Evolutionary conservation across 1,140 invertebrate species (phyloP), one percentile per base, ranked within the genome.

Genomic region (Drosophila rufa): DNA sequence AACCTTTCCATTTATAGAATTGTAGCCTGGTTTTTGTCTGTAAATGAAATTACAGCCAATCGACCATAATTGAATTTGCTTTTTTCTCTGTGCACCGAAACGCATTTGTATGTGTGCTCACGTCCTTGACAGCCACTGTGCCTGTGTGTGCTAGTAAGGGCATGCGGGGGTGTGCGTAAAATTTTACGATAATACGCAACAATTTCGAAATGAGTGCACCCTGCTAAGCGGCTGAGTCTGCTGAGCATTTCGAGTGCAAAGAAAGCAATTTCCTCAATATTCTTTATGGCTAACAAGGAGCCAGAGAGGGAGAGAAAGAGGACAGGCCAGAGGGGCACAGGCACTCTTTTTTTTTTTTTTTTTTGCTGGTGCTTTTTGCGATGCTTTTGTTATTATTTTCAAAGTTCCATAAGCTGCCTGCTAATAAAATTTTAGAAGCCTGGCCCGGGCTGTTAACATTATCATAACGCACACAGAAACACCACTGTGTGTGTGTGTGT

Each of bases 391-490:
- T 85, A 87, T 87, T 87, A 87, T 87, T 87, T 87, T 87, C 73
- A 83, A 87, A 87, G 84, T 83, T 87, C 64, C 84, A 75, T 87
- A 87, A 87, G 80, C 67, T 66, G 83, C 60, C 50, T 74, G 80
- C 77, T 84, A 89, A 89, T 89, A 89, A 89, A 89, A 89, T 84
- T 89, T 84, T 89, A 89, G 85, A 89, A 89, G 84, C 80, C 61
- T 77, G 60, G 33, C 45, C 22, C 22, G 46, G 80, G 81, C 78
- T 89, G 75, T 89, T 89, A 84, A 89, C 84, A 89, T 89, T 89
- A 89, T 89, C 80, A 84, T 89, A 89, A 83, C 79, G 61, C 80
- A 87, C 58, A 82, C 75, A 78, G 22, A 33, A 27, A 46, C 43
- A 40, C 12, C 15, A n/a, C 30, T 30, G 50, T 64, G 48, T 50